Base-by-base conservation (phyloP, 2,797 vertebrate species). In the Gobionotothen gibberifrons region DNA sequence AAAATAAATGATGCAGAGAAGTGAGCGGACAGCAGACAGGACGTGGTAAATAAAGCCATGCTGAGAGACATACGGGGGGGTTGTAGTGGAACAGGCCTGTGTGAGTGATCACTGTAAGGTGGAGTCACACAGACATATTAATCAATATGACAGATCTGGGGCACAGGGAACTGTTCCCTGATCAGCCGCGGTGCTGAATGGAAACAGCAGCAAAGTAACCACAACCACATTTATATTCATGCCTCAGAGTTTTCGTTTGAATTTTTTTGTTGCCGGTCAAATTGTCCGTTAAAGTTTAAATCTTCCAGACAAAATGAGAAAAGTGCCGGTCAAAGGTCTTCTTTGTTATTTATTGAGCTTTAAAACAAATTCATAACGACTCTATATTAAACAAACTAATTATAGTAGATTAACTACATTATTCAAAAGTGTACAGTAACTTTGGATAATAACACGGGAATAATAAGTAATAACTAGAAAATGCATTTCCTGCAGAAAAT, bases 131-230 rank as follows among this genome's bases (percentile, higher is more conserved):
- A 95, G 93, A 94, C 94, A 95, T 94, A 97, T 96, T 95, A 95
- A 96, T 96, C 95, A 96, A 92, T 94, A 87, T 96, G 96, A 97
- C 96, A 96, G 95, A 97, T 96, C 93, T 97, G 93, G 96, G 95
- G 90, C 95, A 92, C 89, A 88, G 92, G 94, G 88, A 94, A 56
- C 64, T 49, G 80, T n/a, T 81, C 62, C 67, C 59, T 40, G 53
- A 76, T 85, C 93, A 87, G 86, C 94, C 94, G 92, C 89, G 84
- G 93, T 87, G 93, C 92, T 95, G 92, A 93, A 93, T 22, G n/a
- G 21, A 53, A 94, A 94, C 78, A 83, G 89, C 90, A 92, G 81
- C 90, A 92, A 93, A 92, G 93, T 94, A 92, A 93, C 90, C 90
- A 90, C 92, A 92, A 93, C 90, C 90, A 90, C 92, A 93, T 94